phyloP scores from a whole-genome alignment of 2,113 vertebrate genomes.

The Nothobranchius kuhntae region DNA sequence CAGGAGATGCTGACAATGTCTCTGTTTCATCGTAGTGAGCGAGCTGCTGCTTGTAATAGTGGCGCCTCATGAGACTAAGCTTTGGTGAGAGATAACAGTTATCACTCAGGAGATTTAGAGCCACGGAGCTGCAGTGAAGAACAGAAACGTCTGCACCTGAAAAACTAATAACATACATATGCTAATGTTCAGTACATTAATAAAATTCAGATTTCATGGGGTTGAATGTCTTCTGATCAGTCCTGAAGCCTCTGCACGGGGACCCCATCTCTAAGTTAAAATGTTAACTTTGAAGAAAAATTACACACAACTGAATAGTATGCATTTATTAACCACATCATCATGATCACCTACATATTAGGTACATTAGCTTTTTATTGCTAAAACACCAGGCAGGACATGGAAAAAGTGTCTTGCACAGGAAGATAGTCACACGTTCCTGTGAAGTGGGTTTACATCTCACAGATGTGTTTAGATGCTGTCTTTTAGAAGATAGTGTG shows the following conservation, averaged over 20 bases:
- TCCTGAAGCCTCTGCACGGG: background rate
- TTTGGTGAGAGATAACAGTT: constrained; percentile 19
- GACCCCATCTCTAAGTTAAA: background rate
- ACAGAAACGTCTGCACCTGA: constrained; percentile 2
- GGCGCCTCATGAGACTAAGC: constrained; percentile 26
- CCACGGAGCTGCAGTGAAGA: constrained; percentile 8
- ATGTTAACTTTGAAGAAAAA: background rate
- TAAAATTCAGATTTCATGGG: constrained; percentile 10
- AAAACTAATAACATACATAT: constrained; percentile 13
- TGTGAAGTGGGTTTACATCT: background rate
- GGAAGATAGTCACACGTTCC: background rate
- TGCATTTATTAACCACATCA: background rate
- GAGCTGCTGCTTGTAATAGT: constrained; percentile 30
- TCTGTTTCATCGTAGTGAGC: constrained; percentile 27
- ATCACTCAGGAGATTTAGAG: constrained; percentile 11
- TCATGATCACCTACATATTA: too few relatives aligned
- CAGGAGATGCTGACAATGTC: constrained; percentile 33
- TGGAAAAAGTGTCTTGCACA: too few relatives aligned
- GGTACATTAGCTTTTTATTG: too few relatives aligned
- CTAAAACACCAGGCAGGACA: too few relatives aligned
- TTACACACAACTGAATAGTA: constrained; percentile 8
- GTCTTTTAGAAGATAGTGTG: background rate
- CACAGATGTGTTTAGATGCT: background rate
- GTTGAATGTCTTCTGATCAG: constrained; percentile 2
- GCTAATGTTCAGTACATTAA: constrained; percentile 1